Conservation (phyloP, 2,797 vertebrate genomes). For the Rhabdomys pumilio region DNA sequence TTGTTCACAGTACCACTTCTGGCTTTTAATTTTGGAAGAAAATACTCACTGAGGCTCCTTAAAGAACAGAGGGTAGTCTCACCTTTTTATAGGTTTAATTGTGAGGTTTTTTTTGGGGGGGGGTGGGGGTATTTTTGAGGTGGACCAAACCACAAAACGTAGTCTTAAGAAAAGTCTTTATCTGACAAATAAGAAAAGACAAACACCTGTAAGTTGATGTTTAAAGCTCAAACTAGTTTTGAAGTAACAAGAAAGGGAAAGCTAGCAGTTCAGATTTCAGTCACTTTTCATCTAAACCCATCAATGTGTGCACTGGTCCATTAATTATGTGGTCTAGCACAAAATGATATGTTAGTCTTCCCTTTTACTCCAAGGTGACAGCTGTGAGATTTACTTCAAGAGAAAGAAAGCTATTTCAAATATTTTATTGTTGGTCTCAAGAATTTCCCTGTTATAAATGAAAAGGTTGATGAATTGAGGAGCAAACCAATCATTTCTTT, state of each 20-base stretch:
- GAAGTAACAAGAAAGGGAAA: constrained; percentile 88
- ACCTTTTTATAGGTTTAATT: constrained; percentile 79
- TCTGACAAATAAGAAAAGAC: constrained; percentile 88
- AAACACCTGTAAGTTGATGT: constrained; percentile 89
- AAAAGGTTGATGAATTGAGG: constrained; percentile 59
- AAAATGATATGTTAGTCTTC: constrained; percentile 89
- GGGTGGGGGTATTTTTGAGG: constrained; percentile 83
- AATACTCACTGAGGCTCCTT: constrained; percentile 78
- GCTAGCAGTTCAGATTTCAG: constrained; percentile 90
- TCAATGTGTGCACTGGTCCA: constrained; percentile 90
- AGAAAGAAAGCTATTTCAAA: constrained; percentile 74
- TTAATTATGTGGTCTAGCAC: constrained; percentile 89
- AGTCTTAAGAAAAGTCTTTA: constrained; percentile 83
- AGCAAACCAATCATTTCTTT: constrained; percentile 63
- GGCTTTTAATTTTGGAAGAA: constrained; percentile 85
- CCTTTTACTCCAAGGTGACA: constrained; percentile 86
- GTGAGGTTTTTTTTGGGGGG: constrained; percentile 75
- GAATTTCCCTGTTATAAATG: constrained; percentile 67
- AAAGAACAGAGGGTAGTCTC: constrained; percentile 86
- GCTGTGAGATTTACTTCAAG: constrained; percentile 75
- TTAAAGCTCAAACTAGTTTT: constrained; percentile 88
- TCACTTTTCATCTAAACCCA: constrained; percentile 88
- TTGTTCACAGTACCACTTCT: constrained; percentile 83
- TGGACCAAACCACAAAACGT: constrained; percentile 81
- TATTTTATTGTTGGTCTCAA: constrained; percentile 71